Percentiles rank a stretch among this genome's conserved stretches.
phyloP scores from a whole-genome alignment of 35 echinoderm and acorn worm genomes.

The Heliocidaris erythrogramma region DNA sequence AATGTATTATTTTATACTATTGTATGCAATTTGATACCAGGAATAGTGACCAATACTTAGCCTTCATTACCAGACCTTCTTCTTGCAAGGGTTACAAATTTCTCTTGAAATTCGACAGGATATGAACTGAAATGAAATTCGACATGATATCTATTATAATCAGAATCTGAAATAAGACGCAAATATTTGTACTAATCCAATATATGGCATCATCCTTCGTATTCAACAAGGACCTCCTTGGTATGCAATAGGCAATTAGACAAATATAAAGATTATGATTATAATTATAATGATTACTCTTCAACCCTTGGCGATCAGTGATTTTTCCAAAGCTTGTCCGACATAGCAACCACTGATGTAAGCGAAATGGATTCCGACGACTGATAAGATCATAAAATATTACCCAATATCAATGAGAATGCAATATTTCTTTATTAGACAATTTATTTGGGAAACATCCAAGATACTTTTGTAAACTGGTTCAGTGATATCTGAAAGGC shows the following conservation, averaged over 20 bases:
- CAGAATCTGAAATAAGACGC: not conserved
- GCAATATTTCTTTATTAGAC: not conserved
- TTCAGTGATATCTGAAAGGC: not conserved
- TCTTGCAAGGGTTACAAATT: not conserved
- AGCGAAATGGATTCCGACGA: not conserved
- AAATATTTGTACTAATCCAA: no score
- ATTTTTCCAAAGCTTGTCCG: not conserved
- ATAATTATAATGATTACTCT: not conserved
- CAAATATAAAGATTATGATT: not conserved
- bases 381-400: not conserved
- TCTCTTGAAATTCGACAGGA: not conserved
- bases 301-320: not conserved
- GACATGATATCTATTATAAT: not conserved
- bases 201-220: no score
- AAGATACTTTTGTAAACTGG: not conserved
- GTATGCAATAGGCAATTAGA: not conserved
- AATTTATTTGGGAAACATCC: not conserved
- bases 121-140: no score
- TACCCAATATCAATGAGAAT: not conserved
- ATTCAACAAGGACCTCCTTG: no score
- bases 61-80: not conserved
- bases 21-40: constrained; percentile 30
- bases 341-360: not conserved
- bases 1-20: not conserved
- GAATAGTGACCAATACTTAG: not conserved